phyloP scores from a whole-genome alignment of 2,113 vertebrate species.

The Heloderma charlesbogerti region DNA sequence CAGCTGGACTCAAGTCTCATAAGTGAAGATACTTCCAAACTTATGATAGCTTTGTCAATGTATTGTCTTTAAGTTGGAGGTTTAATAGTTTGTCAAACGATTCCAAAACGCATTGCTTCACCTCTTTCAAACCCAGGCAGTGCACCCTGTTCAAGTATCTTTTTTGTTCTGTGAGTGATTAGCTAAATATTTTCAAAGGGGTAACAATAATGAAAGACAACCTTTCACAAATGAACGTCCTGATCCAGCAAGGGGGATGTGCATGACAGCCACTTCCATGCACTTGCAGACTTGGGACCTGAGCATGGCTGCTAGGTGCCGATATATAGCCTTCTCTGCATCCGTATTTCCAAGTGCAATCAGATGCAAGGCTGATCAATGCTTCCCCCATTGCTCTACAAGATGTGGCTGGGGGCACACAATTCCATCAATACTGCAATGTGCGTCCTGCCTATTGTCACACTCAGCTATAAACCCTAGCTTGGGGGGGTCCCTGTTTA shows the following conservation, averaged over 20 bases:
- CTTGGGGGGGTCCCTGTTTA: too few species aligned
- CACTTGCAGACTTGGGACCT: not conserved
- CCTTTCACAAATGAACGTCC: not conserved
- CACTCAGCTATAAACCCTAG: not conserved
- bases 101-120: not conserved
- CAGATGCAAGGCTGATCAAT: not conserved
- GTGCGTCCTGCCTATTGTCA: not conserved
- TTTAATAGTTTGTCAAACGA: not conserved
- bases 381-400: not conserved
- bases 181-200: not conserved
- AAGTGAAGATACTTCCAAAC: conserved; percentile 12
- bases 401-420: not conserved
- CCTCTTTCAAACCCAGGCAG: not conserved
- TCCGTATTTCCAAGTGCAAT: not conserved
- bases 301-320: not conserved
- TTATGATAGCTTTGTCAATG: not conserved
- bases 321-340: not conserved
- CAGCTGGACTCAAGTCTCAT: not conserved
- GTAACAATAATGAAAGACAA: not conserved
- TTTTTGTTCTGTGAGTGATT: not conserved
- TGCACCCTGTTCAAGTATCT: not conserved
- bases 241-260: not conserved
- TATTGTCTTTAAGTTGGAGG: not conserved
- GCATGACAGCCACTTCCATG: not conserved
- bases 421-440: not conserved